Percentiles rank a stretch among this genome's conserved stretches.
phyloP scores from a whole-genome alignment of 2,113 vertebrate species.

The Pteronura brasiliensis region DNA sequence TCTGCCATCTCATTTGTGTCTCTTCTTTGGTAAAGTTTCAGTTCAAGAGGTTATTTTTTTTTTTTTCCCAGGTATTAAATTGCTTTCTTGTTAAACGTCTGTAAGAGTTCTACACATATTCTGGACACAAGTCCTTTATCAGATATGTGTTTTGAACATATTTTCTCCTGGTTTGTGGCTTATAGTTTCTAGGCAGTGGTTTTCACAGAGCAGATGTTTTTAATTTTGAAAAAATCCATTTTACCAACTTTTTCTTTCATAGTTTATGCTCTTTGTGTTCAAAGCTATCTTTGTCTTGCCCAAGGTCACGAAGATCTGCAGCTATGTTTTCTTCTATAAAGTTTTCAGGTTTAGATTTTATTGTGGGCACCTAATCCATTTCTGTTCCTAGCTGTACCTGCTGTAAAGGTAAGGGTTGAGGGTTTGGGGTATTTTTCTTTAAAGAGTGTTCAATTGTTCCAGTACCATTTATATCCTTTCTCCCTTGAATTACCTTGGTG shows the following conservation, averaged over 20 bases:
- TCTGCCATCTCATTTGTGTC: not conserved
- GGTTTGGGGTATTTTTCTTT: not conserved
- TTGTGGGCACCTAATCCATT: not conserved
- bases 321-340: not conserved
- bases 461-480: not conserved
- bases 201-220: constrained; percentile 55
- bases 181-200: constrained; percentile 3
- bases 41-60: not conserved
- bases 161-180: constrained; percentile 46
- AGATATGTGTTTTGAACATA: constrained; percentile 27
- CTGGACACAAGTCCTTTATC: constrained; percentile 25
- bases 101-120: not conserved
- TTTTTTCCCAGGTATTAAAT: not conserved
- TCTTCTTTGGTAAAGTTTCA: not conserved
- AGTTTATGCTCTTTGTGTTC: not conserved
- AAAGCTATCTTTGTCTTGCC: not conserved
- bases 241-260: constrained; percentile 18
- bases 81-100: not conserved
- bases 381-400: not conserved
- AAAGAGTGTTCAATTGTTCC: not conserved
- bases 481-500: not conserved
- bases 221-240: constrained; percentile 55
- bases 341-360: not conserved
- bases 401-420: not conserved
- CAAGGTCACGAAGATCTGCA: not conserved